Base-by-base conservation (phyloP, 2,888 invertebrate genomes). In the Parapristionchus giblindavisi region DNA sequence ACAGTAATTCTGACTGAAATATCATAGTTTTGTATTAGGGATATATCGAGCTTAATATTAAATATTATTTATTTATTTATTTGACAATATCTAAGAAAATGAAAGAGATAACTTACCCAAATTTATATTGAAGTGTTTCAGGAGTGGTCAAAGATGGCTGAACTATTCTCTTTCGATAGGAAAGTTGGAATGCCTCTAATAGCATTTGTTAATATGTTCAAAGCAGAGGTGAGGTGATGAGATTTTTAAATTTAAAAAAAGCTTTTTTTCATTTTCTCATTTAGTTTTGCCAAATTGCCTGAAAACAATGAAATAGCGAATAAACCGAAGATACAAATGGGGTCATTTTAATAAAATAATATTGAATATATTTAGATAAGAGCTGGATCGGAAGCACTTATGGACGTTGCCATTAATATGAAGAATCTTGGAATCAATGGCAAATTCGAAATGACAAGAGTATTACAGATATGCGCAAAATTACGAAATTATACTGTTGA, bases 171-270 rank as follows among this genome's bases (percentile, higher is more conserved):
- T 27, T 70, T 70, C 38, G 54, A 70, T 6, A 24, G 54, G 4
- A 38, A 27, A 24, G 17, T 2, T 8, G 70, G 70, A 1, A 70
- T 70, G 70, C 54, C 70, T 3, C 3, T 70, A 34, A 27, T 40
- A 6, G 70, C 70, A 36, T 70, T 70, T 24, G 21, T 70, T 54
- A 54, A 52, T 36, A 70, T 70, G 70, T 54, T 70, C 70, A 70
- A 54, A 24, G 54, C 54, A 2, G 43, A 70, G 70, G 70, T 70
- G 11, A 54, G 52, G 6, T n/a, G 54, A 54, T 54, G 24, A 54
- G 54, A n/a, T 54, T 43, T 43, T 43, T 17, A 14, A 17, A 8
- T 17, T 43, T 43, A 17, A 14, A 43, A 43, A 17, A 43, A 17
- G 8, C 17, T 17, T 17, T 43, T n/a, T n/a, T n/a, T n/a, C n/a